A percentile compares a stretch with the other conserved stretches of the same genome.
phyloP scores from a whole-genome alignment of 2,888 invertebrate genomes.

The Agapostemon virescens region DNA sequence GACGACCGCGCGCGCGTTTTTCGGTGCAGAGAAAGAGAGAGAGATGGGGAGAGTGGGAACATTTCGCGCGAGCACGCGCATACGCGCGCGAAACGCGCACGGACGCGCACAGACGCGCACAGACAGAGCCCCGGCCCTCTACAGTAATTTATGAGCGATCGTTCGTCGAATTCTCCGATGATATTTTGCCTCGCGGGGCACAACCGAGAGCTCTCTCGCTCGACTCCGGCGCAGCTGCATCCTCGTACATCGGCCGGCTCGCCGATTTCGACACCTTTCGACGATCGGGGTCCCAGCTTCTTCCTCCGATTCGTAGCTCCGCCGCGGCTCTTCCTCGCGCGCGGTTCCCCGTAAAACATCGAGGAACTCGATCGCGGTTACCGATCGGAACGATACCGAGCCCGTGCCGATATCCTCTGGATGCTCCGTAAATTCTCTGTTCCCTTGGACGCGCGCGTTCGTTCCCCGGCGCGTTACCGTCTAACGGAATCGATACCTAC shows the following conservation, averaged over 20 bases:
- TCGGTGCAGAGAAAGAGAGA: constrained; percentile 27
- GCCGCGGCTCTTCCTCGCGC: neutral
- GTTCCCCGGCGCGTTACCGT: neutral
- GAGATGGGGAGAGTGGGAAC: neutral
- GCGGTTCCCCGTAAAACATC: neutral
- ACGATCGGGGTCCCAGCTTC: constrained; percentile 24
- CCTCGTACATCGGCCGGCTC: constrained; percentile 54
- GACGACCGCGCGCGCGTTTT: constrained; percentile 47
- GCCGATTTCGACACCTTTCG: constrained; percentile 65
- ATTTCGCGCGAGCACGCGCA: constrained; percentile 19
- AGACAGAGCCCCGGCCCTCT: constrained; percentile 29
- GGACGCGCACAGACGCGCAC: constrained; percentile 11
- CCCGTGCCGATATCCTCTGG: neutral
- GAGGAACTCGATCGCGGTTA: constrained; percentile 8
- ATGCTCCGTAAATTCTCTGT: neutral
- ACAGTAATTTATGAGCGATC: constrained; percentile 74
- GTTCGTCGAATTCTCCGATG: constrained; percentile 73
- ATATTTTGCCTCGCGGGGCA: constrained; percentile 71
- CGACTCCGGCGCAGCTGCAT: constrained; percentile 56
- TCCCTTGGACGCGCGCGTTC: neutral
- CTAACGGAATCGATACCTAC: neutral
- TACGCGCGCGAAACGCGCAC: neutral
- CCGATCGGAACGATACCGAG: neutral
- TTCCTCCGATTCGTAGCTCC: neutral
- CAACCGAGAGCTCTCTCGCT: constrained; percentile 6